Conservation (phyloP, 1,140 invertebrate species). For the Aleiodes sp. region DNA sequence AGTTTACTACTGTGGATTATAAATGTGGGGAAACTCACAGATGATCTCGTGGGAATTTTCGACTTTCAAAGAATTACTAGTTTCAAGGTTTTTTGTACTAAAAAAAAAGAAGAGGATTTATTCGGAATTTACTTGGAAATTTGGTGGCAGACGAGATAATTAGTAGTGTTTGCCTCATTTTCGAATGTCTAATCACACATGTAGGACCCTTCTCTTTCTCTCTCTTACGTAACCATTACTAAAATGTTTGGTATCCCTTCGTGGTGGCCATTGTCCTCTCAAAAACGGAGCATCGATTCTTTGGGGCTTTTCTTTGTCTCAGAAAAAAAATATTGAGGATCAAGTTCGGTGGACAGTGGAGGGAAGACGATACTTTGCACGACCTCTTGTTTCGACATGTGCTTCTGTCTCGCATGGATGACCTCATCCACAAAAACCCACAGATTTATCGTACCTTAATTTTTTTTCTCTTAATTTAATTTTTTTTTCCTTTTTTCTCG, state of each 20-base stretch:
- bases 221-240: background rate
- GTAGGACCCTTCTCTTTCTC: background rate
- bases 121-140: background rate
- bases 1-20: too few relatives aligned
- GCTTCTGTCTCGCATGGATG: background rate
- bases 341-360: background rate
- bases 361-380: constrained; percentile 19
- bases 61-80: too few relatives aligned
- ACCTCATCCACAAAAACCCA: background rate
- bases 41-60: too few relatives aligned
- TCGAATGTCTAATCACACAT: background rate
- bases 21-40: background rate
- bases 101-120: too few relatives aligned
- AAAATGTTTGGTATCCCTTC: constrained; percentile 5
- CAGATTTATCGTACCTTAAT: background rate
- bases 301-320: constrained; percentile 5
- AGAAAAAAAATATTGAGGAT: constrained; percentile 20
- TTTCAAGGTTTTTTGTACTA: too few relatives aligned
- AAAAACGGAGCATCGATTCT: background rate
- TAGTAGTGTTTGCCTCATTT: too few relatives aligned
- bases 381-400: constrained; percentile 10
- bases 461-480: constrained; percentile 27
- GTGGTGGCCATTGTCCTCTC: background rate
- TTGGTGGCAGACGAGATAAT: background rate
- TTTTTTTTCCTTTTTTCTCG: constrained; percentile 48